Evolutionary conservation across 2,888 invertebrate genomes (phyloP).

Genomic region (Archaeoteleia sp.): DNA sequence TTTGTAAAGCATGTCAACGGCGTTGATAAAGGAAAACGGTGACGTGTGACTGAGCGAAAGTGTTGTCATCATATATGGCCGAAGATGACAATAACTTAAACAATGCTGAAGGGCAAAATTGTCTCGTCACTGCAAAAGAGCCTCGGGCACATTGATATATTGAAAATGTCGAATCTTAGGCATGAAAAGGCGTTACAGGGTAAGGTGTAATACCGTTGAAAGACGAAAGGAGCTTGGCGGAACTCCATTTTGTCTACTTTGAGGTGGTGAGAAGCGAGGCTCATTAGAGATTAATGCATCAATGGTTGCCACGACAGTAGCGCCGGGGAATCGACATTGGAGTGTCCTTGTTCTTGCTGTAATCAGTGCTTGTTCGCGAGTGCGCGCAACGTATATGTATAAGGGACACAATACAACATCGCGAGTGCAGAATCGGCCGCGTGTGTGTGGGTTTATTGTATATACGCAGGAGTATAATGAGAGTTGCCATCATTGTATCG

Average conservation of each 20-base stretch:
- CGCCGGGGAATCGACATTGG: conserved; percentile 19
- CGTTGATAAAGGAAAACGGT: too few relatives aligned
- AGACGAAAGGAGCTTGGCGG: not conserved
- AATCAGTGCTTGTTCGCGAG: conserved; percentile 34
- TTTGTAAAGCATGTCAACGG: too few relatives aligned
- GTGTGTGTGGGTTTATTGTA: conserved; percentile 1
- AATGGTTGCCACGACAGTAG: conserved; percentile 22
- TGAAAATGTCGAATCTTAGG: not conserved
- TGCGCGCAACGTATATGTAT: not conserved
- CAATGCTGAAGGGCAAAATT: too few relatives aligned
- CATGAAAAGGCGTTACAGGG: not conserved
- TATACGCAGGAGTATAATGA: conserved; percentile 11
- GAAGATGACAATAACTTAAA: too few relatives aligned
- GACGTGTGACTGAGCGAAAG: too few relatives aligned
- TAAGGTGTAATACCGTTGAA: conserved; percentile 8
- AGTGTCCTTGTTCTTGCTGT: conserved; percentile 38
- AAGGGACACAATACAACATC: conserved; percentile 10
- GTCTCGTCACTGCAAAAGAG: too few relatives aligned
- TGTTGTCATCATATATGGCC: too few relatives aligned
- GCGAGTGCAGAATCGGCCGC: not conserved
- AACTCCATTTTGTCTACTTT: conserved; percentile 24
- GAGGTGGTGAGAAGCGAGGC: conserved; percentile 17
- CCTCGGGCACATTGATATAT: too few relatives aligned
- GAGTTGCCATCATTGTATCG: conserved; percentile 27
- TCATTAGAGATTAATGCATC: conserved; percentile 45